Conservation (phyloP, 2,113 vertebrate species). For the Tychaedon coryphoeus region DNA sequence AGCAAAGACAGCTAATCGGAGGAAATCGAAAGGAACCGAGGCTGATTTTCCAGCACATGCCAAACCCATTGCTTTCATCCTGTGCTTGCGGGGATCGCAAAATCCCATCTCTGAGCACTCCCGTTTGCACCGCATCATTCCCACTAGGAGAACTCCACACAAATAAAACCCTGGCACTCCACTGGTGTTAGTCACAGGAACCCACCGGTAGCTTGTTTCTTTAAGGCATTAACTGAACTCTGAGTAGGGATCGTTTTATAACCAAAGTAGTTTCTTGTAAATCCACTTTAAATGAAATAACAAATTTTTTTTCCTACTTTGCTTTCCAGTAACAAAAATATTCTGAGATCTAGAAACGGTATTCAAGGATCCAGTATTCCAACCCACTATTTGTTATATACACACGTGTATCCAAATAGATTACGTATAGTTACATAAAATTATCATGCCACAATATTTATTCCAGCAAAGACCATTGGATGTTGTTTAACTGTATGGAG, state of each 20-base stretch:
- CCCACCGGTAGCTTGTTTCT: not conserved
- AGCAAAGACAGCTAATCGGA: not conserved
- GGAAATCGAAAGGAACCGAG: not conserved
- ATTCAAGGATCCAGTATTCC: not conserved
- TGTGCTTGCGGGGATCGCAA: not conserved
- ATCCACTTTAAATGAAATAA: not conserved
- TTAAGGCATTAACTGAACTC: not conserved
- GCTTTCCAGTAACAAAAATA: not conserved
- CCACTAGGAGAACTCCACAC: not conserved
- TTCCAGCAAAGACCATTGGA: not conserved
- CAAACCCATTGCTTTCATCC: not conserved
- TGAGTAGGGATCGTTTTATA: not conserved
- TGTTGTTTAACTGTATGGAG: not conserved
- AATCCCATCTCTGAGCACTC: not conserved
- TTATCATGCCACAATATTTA: not conserved
- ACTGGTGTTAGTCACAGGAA: not conserved
- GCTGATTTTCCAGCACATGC: not conserved
- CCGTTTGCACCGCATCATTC: not conserved
- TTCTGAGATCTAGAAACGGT: not conserved
- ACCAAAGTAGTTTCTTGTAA: not conserved
- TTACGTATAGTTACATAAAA: not conserved
- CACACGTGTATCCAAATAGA: not conserved
- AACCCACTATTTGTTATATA: not conserved
- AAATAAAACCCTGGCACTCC: not conserved
- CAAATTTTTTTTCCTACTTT: not conserved